These are phyloP conservation scores for Stenoptilia bipunctidactyla DNA, from an alignment of 2,888 invertebrate genomes.

Conservation along the genomic window DNA sequence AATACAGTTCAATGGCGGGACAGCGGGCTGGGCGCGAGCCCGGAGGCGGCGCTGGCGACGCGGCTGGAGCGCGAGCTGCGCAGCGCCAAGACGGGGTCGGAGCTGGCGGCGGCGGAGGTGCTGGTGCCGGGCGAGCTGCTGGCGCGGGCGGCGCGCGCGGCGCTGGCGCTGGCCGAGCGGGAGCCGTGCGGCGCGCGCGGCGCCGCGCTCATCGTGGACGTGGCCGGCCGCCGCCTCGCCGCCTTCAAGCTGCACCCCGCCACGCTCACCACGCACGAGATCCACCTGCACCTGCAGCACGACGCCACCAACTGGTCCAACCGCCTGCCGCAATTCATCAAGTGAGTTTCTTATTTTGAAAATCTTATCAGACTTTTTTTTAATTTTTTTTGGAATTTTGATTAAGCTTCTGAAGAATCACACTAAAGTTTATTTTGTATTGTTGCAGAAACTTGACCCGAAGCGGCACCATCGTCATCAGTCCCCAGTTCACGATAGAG, in stretches of 20 bases:
- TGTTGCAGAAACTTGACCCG: slow-evolving; percentile 83
- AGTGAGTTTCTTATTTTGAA: slow-evolving; percentile 72
- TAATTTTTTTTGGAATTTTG: background rate
- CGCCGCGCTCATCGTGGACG: slow-evolving; percentile 87
- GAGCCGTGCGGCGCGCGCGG: slow-evolving; percentile 93
- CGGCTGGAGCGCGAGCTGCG: slow-evolving; percentile 84
- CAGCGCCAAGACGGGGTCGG: slow-evolving; percentile 82
- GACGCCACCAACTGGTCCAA: slow-evolving; percentile 90
- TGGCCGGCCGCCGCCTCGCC: slow-evolving; percentile 83
- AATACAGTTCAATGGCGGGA: slow-evolving; percentile 60
- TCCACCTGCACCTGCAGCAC: slow-evolving; percentile 89
- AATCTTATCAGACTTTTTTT: background rate
- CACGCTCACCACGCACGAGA: slow-evolving; percentile 91
- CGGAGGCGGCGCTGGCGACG: slow-evolving; percentile 78
- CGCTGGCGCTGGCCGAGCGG: slow-evolving; percentile 85
- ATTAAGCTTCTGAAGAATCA: background rate
- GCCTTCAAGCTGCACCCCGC: slow-evolving; percentile 88
- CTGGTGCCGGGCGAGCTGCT: slow-evolving; percentile 87
- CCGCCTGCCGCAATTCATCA: slow-evolving; percentile 89
- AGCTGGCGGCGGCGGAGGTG: slow-evolving; percentile 87
- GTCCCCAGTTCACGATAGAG: slow-evolving; percentile 88
- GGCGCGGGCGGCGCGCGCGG: slow-evolving; percentile 82
- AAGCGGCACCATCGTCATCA: slow-evolving; percentile 89
- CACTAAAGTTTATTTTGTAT: slow-evolving; percentile 24
- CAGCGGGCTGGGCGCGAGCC: slow-evolving; percentile 63